Conservation (phyloP, 2,888 invertebrate species). For the Oligia strigilis region DNA sequence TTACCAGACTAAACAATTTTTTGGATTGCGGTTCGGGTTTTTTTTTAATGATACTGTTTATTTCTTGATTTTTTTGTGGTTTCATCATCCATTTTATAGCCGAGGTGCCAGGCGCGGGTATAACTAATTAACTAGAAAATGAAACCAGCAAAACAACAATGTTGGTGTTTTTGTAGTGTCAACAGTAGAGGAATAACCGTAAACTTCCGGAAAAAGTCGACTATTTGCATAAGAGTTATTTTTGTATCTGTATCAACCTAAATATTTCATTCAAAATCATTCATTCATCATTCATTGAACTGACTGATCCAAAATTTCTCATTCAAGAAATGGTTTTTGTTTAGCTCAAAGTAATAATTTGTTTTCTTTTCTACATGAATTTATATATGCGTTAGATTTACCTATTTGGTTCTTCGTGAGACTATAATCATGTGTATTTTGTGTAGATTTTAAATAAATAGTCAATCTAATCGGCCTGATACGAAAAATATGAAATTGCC, state of each 20-base stretch:
- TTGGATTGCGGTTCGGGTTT: not conserved
- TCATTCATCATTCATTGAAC: constrained; percentile 25
- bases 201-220: not conserved
- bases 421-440: constrained; percentile 72
- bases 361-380: constrained; percentile 61
- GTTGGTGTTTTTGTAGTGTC: not conserved
- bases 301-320: constrained; percentile 42
- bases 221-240: not conserved
- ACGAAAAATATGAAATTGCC: constrained; percentile 50
- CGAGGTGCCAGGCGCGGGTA: not conserved
- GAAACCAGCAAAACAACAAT: not conserved
- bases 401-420: constrained; percentile 48
- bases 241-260: constrained; percentile 9
- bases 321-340: constrained; percentile 64
- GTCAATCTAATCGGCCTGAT: constrained; percentile 62
- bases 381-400: constrained; percentile 43
- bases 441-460: constrained; percentile 77
- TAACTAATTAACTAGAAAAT: not conserved
- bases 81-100: not conserved
- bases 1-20: constrained; percentile 11
- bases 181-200: constrained; percentile 29
- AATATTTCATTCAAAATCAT: constrained; percentile 36
- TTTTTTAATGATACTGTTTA: not conserved
- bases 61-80: not conserved
- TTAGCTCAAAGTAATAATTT: constrained; percentile 57